phyloP scores from a whole-genome alignment of 2,113 vertebrate species.

The Mohoua ochrocephala region DNA sequence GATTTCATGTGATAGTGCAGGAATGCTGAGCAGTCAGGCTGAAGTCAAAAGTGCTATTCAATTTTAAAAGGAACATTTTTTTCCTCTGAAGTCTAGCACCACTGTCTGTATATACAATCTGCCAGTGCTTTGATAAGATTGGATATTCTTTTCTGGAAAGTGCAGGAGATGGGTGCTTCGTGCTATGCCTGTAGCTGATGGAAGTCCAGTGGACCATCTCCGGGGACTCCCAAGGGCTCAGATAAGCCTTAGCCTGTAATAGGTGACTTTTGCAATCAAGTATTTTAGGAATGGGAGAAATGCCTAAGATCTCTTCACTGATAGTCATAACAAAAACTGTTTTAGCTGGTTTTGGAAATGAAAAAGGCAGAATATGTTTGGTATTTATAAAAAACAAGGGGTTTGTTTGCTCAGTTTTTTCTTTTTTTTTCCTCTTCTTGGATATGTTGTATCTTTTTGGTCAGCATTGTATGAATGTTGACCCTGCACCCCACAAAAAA shows the following conservation, averaged over 20 bases:
- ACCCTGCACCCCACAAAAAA: not conserved
- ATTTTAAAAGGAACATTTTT: not conserved
- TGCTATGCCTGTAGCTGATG: not conserved
- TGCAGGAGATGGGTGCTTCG: not conserved
- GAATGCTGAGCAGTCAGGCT: not conserved
- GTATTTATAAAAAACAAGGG: not conserved
- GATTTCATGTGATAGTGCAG: not conserved
- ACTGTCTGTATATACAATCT: not conserved
- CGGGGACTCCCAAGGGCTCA: not conserved
- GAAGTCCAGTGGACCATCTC: not conserved
- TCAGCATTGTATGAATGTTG: not conserved
- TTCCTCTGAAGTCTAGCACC: not conserved
- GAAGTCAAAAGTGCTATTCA: not conserved
- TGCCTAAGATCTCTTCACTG: not conserved
- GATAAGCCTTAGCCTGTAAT: not conserved
- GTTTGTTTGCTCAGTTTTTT: not conserved
- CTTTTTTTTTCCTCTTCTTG: accelerated
- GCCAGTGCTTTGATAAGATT: not conserved
- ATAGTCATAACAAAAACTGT: not conserved
- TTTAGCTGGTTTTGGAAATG: not conserved
- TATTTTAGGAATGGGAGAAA: not conserved
- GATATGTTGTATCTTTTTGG: not conserved
- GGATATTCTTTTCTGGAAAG: not conserved
- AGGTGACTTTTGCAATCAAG: not conserved
- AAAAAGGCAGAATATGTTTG: not conserved